These are phyloP conservation scores for Elachura formosa DNA, from an alignment of 2,113 vertebrate genomes.

Conservation along the genomic window DNA sequence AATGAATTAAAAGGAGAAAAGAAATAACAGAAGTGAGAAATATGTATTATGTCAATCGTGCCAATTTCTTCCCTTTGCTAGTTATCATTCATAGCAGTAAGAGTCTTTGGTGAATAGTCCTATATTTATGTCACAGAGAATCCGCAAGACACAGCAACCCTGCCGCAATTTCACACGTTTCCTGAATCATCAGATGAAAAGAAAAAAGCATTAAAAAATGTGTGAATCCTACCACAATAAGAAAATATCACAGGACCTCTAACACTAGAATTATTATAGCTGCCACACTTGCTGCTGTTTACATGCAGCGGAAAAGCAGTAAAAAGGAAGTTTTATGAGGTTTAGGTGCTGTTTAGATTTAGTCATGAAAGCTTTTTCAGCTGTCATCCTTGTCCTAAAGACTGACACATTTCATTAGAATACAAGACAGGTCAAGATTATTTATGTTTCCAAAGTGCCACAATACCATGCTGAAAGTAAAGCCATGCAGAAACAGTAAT, in stretches of 20 bases:
- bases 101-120: neutral
- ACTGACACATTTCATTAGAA: neutral
- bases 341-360: neutral
- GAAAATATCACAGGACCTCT: neutral
- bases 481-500: neutral
- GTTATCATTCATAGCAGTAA: neutral
- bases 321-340: neutral
- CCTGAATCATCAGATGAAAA: neutral
- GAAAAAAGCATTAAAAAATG: neutral
- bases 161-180: neutral
- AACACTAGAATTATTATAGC: neutral
- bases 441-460: neutral
- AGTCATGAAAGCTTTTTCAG: neutral
- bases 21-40: neutral
- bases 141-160: neutral
- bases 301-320: neutral
- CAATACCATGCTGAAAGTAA: neutral
- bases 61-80: neutral
- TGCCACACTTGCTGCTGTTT: neutral
- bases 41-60: neutral
- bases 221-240: neutral
- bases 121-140: neutral
- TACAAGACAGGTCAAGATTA: neutral
- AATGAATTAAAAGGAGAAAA: neutral
- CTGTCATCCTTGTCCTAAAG: neutral